phyloP scores from a whole-genome alignment of 2,888 invertebrate genomes.

The Sarcophaga rosellei region DNA sequence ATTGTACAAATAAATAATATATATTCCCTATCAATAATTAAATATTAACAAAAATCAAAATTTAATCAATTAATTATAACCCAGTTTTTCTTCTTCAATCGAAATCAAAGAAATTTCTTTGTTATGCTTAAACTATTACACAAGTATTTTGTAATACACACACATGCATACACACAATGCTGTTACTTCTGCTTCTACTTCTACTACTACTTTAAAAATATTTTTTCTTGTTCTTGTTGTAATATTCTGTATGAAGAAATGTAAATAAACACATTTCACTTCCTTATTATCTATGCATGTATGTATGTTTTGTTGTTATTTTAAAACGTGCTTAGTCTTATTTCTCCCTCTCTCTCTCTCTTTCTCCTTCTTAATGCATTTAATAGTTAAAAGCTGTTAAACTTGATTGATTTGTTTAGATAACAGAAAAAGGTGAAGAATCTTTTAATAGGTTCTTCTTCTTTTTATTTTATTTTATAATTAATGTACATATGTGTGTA shows the following conservation, averaged over 20 bases:
- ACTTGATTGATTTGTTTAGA: conserved; percentile 63
- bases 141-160: too few species aligned
- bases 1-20: too few species aligned
- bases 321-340: not conserved
- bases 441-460: conserved; percentile 55
- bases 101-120: too few species aligned
- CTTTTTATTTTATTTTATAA: conserved; percentile 17
- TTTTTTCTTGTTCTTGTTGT: not conserved
- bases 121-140: too few species aligned
- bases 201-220: not conserved
- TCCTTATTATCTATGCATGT: not conserved
- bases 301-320: not conserved
- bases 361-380: not conserved
- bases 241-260: not conserved
- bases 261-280: not conserved
- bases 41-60: too few species aligned
- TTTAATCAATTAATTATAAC: too few species aligned
- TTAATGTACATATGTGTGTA: not conserved
- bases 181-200: not conserved
- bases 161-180: too few species aligned
- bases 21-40: too few species aligned
- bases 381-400: conserved; percentile 58
- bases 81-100: too few species aligned
- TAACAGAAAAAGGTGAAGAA: conserved; percentile 61
- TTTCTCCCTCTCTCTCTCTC: too few species aligned